A percentile compares a stretch with the other conserved stretches of the same genome.
phyloP scores from a whole-genome alignment of 2,797 vertebrate species.

The Kryptopterus vitreolus region DNA sequence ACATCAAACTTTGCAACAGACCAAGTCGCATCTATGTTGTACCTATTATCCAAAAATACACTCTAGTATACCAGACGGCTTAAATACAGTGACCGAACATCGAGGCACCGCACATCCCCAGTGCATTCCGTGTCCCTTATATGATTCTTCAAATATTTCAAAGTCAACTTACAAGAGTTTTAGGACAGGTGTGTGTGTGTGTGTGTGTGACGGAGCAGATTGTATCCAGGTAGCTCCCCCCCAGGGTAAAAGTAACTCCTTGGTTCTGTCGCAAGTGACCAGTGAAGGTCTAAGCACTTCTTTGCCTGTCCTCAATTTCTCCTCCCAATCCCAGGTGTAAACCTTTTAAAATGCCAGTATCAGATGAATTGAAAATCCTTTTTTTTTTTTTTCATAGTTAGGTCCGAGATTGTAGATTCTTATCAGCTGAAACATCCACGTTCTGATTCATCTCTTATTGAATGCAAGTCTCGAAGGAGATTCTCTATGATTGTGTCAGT shows the following conservation, averaged over 20 bases:
- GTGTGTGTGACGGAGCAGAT: not conserved
- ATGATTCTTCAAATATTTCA: not conserved
- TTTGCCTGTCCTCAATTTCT: slow-evolving; percentile 25
- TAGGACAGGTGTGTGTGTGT: not conserved
- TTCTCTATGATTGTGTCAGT: slow-evolving; percentile 23
- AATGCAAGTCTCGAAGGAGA: slow-evolving; percentile 14
- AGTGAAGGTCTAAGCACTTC: not conserved
- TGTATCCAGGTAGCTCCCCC: not conserved
- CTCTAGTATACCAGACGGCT: no score
- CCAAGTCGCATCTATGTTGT: slow-evolving; percentile 1
- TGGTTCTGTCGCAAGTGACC: slow-evolving; percentile 6
- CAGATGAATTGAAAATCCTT: slow-evolving; percentile 40
- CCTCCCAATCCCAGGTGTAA: slow-evolving; percentile 31
- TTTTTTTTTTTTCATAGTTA: slow-evolving; percentile 39
- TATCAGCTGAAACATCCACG: slow-evolving; percentile 23
- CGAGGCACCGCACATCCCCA: not conserved
- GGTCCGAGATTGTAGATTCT: slow-evolving; percentile 29
- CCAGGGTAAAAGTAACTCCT: not conserved
- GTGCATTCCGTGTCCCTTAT: not conserved
- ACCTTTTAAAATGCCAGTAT: slow-evolving; percentile 7
- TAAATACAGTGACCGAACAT: no score
- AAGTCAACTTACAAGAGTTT: not conserved
- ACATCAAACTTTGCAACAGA: not conserved
- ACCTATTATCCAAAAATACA: not conserved
- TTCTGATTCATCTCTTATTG: slow-evolving; percentile 26